phyloP scores from a whole-genome alignment of 2,797 vertebrate species.

The Amblyopsis hoosieri region DNA sequence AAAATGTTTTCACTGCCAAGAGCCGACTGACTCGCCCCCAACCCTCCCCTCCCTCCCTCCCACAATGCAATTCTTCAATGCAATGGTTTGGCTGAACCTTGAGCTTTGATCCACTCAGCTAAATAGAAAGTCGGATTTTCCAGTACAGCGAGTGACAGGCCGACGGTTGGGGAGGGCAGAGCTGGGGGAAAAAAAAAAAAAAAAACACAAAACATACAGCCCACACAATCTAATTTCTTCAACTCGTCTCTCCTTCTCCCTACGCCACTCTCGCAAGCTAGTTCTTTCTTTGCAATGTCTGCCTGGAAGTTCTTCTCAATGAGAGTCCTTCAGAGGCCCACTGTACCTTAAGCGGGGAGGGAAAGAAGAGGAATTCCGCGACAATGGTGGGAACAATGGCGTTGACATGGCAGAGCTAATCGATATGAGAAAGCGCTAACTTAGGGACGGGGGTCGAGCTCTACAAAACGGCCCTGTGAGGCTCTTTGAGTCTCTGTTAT shows the following conservation, averaged over 20 bases:
- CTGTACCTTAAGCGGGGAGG: constrained; percentile 39
- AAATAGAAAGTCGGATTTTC: constrained; percentile 71
- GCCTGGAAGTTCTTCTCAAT: constrained; percentile 55
- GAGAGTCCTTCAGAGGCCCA: constrained; percentile 44
- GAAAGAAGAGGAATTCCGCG: constrained; percentile 42
- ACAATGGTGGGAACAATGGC: constrained; percentile 63
- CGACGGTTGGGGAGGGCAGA: constrained; percentile 11
- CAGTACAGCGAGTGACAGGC: constrained; percentile 64
- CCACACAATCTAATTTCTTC: constrained; percentile 40
- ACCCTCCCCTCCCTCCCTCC: constrained; percentile 46
- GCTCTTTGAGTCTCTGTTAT: constrained; percentile 21
- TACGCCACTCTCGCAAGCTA: constrained; percentile 32
- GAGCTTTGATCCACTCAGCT: constrained; percentile 65
- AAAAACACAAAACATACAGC: not conserved
- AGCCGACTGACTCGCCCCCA: constrained; percentile 30
- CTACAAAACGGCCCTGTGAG: constrained; percentile 26
- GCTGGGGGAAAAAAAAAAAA: not conserved
- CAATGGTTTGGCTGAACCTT: constrained; percentile 35
- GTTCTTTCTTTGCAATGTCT: constrained; percentile 55
- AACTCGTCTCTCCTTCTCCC: constrained; percentile 34
- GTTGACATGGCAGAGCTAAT: constrained; percentile 71
- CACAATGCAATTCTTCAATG: constrained; percentile 63
- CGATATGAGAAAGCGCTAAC: constrained; percentile 52
- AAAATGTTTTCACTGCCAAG: constrained; percentile 22
- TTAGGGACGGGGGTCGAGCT: constrained; percentile 31